Evolutionary conservation across 2,113 vertebrate species (phyloP).

Genomic region (Ictalurus punctatus): DNA sequence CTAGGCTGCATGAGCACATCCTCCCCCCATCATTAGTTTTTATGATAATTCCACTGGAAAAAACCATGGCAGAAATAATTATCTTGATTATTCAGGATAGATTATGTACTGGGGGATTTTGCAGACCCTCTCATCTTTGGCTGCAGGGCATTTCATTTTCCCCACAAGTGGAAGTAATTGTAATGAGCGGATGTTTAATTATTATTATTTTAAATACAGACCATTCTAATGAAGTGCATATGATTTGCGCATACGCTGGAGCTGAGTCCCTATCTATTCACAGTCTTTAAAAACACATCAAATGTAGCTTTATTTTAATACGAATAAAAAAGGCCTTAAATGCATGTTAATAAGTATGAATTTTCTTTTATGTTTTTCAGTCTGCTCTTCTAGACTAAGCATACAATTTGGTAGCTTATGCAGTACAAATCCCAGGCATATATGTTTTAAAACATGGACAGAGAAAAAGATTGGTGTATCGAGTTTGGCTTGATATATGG

Average conservation of each 20-base stretch:
- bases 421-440: not conserved
- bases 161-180: constrained; percentile 72
- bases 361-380: not conserved
- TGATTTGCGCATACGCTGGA: constrained; percentile 56
- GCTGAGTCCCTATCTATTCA: constrained; percentile 45
- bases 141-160: constrained; percentile 63
- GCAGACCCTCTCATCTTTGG: constrained; percentile 60
- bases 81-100: constrained; percentile 75
- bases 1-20: constrained; percentile 23
- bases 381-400: not conserved
- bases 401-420: not conserved
- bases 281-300: constrained; percentile 45
- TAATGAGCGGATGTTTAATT: constrained; percentile 74
- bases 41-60: constrained; percentile 67
- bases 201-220: constrained; percentile 68
- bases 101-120: constrained; percentile 61
- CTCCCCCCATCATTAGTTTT: constrained; percentile 65
- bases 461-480: not conserved
- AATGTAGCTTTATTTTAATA: constrained; percentile 51
- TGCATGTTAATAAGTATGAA: constrained; percentile 46
- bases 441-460: not conserved
- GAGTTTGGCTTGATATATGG: not conserved
- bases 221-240: constrained; percentile 60
- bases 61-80: constrained; percentile 69
- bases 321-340: constrained; percentile 52